Evolutionary conservation across 2,888 invertebrate species (phyloP).

Genomic region (Nowickia ferox): DNA sequence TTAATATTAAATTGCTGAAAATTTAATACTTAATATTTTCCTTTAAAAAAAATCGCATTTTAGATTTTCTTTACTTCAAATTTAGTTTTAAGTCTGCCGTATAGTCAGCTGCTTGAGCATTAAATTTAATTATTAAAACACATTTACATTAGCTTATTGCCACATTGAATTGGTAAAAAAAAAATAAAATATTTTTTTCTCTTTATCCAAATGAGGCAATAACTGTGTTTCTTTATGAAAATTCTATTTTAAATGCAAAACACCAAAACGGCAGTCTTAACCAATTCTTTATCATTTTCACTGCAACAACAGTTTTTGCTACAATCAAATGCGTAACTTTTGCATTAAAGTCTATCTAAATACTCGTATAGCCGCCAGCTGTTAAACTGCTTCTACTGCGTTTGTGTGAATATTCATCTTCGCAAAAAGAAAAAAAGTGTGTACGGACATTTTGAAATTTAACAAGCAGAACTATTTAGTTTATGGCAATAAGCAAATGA

Average conservation of each 20-base stretch:
- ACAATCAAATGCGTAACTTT: slow-evolving; percentile 51
- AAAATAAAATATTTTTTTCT: neutral
- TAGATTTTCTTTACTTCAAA: neutral
- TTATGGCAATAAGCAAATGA: slow-evolving; percentile 56
- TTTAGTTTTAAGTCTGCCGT: neutral
- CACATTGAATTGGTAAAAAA: neutral
- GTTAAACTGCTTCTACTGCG: neutral
- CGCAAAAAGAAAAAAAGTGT: neutral
- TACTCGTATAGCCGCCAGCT: slow-evolving; percentile 45
- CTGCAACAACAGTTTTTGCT: neutral
- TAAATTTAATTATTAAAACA: neutral
- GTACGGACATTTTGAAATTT: slow-evolving; percentile 7
- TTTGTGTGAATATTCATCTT: slow-evolving; percentile 28
- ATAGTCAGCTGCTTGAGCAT: neutral
- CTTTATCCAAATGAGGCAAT: slow-evolving; percentile 9
- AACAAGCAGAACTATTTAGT: slow-evolving; percentile 51
- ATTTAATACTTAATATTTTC: neutral
- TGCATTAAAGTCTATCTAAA: slow-evolving; percentile 43
- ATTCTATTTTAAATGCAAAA: neutral
- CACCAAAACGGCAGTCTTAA: neutral
- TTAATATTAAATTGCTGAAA: neutral
- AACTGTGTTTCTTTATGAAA: neutral
- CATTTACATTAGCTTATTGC: neutral
- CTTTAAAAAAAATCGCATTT: neutral
- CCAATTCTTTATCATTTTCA: neutral